Evolutionary conservation across 2,888 invertebrate genomes (phyloP), one percentile per base, ranked within the genome.

Genomic region (Galeopsomyia nigrocyanea): DNA sequence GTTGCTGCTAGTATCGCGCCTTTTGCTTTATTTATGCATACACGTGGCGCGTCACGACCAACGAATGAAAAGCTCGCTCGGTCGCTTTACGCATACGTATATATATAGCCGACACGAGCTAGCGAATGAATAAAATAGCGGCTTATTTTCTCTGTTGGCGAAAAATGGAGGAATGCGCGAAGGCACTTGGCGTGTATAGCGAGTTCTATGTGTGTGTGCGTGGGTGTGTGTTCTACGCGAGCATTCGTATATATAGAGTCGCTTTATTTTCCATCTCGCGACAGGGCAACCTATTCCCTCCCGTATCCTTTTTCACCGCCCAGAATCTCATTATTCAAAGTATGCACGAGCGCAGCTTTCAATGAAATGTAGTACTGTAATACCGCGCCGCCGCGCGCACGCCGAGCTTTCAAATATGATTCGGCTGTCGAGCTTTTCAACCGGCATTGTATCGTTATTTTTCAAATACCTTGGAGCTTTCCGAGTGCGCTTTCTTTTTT

Each of bases 321-420:
- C 39, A 7, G 58, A 50, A 67, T 67, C 66, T 58, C 50, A 50
- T 57, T 58, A 58, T 67, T 58, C 56, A 26, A 31, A 67, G 50
- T 39, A 50, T 50, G 50, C 50, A 17, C 58, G 49, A 50, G 19
- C 58, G 17, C 50, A 50, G 57, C 3, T 57, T 65, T 56, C 16
- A 56, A 56, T 56, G 56, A 56, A 47, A 65, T 10, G 22, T 9
- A 39, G 22, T 9, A 39, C 19, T 2, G 47, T 19, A 16, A 39
- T 22, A 19, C 19, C n/a, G 13, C 13, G 31, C 14, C 19, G n/a
- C n/a, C n/a, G n/a, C n/a, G n/a, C n/a, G n/a, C n/a, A n/a, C 17
- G n/a, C n/a, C 26, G 3, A 26, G 51, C 2, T 51, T 51, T 51
- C 51, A 31, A 51, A 53, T 53, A 14, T 6, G 53, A 31, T 63